A percentile compares a stretch with the other conserved stretches of the same genome.
phyloP scores from a whole-genome alignment of 1,140 invertebrate genomes.

The Pogonomyrmex barbatus region DNA sequence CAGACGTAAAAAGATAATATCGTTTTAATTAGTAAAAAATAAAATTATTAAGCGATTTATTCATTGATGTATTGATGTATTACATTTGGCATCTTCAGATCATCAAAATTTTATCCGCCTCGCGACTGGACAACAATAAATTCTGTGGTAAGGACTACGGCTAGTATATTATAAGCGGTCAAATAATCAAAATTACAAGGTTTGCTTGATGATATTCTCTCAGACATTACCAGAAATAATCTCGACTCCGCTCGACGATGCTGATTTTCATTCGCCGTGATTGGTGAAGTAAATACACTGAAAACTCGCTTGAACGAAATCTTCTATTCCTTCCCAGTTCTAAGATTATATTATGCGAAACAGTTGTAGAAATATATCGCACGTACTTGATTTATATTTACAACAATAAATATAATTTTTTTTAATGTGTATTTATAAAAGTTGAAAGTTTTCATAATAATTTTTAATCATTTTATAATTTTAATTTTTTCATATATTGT shows the following conservation, averaged over 20 bases:
- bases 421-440: slow-evolving; percentile 1
- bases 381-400: neutral
- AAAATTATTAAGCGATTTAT: neutral
- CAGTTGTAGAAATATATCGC: neutral
- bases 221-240: slow-evolving; percentile 67
- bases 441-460: slow-evolving; percentile 22
- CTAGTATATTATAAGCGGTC: slow-evolving; percentile 83
- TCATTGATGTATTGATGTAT: neutral
- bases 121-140: slow-evolving; percentile 82
- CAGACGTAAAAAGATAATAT: neutral
- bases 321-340: slow-evolving; percentile 47
- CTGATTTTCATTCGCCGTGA: slow-evolving; percentile 72
- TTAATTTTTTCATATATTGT: neutral
- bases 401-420: neutral
- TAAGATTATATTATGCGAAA: slow-evolving; percentile 6
- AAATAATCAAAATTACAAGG: slow-evolving; percentile 86
- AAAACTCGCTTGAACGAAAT: slow-evolving; percentile 54
- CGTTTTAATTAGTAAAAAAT: neutral
- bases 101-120: slow-evolving; percentile 59
- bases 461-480: slow-evolving; percentile 12
- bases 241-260: slow-evolving; percentile 55
- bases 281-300: slow-evolving; percentile 72
- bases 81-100: slow-evolving; percentile 2
- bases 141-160: slow-evolving; percentile 81
- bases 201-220: slow-evolving; percentile 83